phyloP scores from a whole-genome alignment of 2,797 vertebrate species.

The Masticophis lateralis region DNA sequence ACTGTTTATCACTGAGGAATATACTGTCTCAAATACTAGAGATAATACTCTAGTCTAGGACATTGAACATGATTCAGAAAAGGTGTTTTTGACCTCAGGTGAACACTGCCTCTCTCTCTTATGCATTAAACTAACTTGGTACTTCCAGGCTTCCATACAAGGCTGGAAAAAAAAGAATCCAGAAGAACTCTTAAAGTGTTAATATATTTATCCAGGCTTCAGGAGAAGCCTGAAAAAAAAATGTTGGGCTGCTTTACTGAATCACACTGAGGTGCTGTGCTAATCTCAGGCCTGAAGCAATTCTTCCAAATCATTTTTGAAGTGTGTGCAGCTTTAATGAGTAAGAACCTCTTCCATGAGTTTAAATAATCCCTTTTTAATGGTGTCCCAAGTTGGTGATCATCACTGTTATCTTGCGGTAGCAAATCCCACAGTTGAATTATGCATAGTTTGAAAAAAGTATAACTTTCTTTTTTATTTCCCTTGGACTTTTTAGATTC shows the following conservation, averaged over 20 bases:
- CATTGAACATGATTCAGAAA: background rate
- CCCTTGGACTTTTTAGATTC: background rate
- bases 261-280: background rate
- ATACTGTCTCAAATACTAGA: background rate
- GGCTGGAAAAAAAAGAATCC: background rate
- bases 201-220: background rate
- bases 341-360: background rate
- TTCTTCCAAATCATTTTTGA: background rate
- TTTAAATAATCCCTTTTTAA: background rate
- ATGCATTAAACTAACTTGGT: background rate
- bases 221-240: background rate
- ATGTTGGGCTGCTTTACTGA: background rate
- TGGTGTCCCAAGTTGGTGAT: background rate
- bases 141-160: background rate
- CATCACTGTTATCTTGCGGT: background rate
- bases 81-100: background rate
- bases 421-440: background rate
- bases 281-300: background rate
- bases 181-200: background rate
- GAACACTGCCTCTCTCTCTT: background rate
- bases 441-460: background rate
- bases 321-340: background rate
- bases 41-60: background rate
- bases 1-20: background rate
- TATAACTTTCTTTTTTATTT: background rate